Evolutionary conservation across 2,888 invertebrate species (phyloP).

Genomic region (Philereme transversata): DNA sequence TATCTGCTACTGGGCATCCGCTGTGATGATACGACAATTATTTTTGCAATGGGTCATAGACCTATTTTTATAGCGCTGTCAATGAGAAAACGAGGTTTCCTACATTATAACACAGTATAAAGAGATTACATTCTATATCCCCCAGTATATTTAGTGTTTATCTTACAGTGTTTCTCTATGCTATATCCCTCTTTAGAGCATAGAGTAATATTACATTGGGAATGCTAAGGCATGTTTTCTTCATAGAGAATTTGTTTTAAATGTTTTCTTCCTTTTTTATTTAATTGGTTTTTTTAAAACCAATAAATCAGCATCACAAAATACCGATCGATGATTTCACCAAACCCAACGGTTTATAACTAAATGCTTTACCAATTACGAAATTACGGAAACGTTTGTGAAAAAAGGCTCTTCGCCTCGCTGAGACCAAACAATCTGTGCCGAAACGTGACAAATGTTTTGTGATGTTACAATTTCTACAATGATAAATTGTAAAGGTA

Average conservation of each 20-base stretch:
- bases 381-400: constrained; percentile 28
- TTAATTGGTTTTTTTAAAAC: too few relatives aligned
- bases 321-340: constrained; percentile 12
- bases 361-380: constrained; percentile 19
- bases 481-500: constrained; percentile 42
- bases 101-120: too few relatives aligned
- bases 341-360: constrained; percentile 1
- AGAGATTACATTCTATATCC: too few relatives aligned
- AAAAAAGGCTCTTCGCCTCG: constrained; percentile 20
- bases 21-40: constrained; percentile 34
- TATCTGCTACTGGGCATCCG: constrained; percentile 49
- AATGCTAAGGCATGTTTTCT: too few relatives aligned
- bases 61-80: constrained; percentile 15
- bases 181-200: too few relatives aligned
- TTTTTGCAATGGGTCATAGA: constrained; percentile 27
- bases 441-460: constrained; percentile 29
- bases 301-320: neutral
- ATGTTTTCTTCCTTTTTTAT: too few relatives aligned
- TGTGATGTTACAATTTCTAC: constrained; percentile 42
- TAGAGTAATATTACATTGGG: too few relatives aligned
- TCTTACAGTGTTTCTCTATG: too few relatives aligned
- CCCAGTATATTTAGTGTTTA: too few relatives aligned
- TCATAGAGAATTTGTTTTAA: too few relatives aligned
- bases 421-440: constrained; percentile 11
- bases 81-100: too few relatives aligned